phyloP scores from a whole-genome alignment of 2,797 vertebrate species.

The Eulemur rubriventer region DNA sequence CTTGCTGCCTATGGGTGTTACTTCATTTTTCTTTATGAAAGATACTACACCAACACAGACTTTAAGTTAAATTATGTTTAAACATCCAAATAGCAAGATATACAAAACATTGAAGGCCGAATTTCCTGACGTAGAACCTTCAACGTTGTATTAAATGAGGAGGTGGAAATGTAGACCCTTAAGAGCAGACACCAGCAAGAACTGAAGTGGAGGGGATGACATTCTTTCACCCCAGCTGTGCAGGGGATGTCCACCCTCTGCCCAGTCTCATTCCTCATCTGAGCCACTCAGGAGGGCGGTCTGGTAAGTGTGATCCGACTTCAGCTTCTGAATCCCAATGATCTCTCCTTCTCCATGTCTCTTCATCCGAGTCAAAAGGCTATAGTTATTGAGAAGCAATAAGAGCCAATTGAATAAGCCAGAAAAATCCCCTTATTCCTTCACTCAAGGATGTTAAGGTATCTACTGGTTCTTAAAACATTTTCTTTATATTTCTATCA shows the following conservation, averaged over 20 bases:
- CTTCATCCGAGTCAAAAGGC: conserved; percentile 81
- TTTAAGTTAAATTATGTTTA: not conserved
- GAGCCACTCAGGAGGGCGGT: conserved; percentile 90
- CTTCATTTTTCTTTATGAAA: not conserved
- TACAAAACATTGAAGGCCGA: not conserved
- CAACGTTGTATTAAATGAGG: not conserved
- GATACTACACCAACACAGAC: not conserved
- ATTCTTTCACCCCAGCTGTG: not conserved
- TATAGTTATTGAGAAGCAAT: conserved; percentile 72
- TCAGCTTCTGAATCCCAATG: conserved; percentile 87
- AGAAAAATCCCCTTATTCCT: not conserved
- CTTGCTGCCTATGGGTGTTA: not conserved
- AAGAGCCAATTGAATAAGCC: not conserved
- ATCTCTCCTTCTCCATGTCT: conserved; percentile 82
- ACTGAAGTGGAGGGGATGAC: no score
- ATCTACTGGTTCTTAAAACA: not conserved
- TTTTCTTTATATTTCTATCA: not conserved
- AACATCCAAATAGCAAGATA: not conserved
- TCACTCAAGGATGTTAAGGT: not conserved
- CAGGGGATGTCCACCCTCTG: not conserved
- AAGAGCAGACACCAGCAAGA: not conserved
- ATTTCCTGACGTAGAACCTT: not conserved
- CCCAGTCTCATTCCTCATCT: conserved; percentile 91
- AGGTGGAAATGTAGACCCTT: not conserved
- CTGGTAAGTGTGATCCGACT: conserved; percentile 78